These are phyloP conservation scores for Elanus axillaris DNA, from an alignment of 2,113 vertebrate genomes.

Conservation along the genomic window DNA sequence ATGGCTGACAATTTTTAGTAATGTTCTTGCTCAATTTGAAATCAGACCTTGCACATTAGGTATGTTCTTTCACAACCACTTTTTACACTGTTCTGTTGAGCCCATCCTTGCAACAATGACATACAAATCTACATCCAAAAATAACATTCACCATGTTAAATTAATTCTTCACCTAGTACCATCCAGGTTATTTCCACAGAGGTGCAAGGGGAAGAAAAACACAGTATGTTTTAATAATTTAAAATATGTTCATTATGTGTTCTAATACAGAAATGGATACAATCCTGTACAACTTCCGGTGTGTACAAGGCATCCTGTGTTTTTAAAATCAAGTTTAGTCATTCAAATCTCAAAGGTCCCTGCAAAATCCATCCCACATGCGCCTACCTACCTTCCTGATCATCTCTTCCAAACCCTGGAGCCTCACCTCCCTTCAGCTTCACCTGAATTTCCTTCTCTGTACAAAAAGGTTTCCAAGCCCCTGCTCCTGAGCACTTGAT, in stretches of 20 bases:
- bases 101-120: not conserved
- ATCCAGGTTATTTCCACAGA: not conserved
- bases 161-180: not conserved
- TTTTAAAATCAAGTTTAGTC: not conserved
- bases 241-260: not conserved
- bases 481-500: not conserved
- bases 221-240: not conserved
- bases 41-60: not conserved
- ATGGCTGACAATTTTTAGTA: not conserved
- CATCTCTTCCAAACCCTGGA: not conserved
- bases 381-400: not conserved
- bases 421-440: not conserved
- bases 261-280: not conserved
- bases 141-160: not conserved
- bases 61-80: not conserved
- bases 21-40: not conserved
- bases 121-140: not conserved
- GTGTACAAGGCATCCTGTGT: not conserved
- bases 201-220: not conserved
- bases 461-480: not conserved
- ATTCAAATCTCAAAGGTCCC: not conserved
- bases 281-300: not conserved
- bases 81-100: not conserved
- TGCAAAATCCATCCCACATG: not conserved
- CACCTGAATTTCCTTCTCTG: not conserved